phyloP scores from a whole-genome alignment of 1,140 invertebrate genomes.

The Dendrolimus punctatus region DNA sequence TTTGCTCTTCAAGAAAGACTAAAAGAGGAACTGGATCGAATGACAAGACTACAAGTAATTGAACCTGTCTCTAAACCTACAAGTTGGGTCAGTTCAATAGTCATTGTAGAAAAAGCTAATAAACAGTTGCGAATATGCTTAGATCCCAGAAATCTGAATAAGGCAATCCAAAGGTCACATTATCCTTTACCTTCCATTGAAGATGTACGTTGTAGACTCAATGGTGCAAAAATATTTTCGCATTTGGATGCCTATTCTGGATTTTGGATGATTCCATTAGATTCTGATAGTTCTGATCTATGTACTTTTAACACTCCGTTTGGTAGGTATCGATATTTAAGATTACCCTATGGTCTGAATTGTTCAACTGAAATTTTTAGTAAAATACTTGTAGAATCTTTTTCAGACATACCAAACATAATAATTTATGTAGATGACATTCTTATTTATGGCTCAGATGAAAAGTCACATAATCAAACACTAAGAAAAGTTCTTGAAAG shows the following conservation, averaged over 20 bases:
- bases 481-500: not conserved
- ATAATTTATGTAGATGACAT: not conserved
- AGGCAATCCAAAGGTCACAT: not conserved
- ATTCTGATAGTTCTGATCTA: not conserved
- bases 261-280: constrained; percentile 1
- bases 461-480: not conserved
- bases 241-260: constrained; percentile 1
- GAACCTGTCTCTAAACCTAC: constrained; percentile 1
- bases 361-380: not conserved
- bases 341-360: not conserved
- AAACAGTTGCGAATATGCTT: not conserved
- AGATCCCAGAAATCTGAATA: not conserved
- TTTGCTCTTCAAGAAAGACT: not conserved
- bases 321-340: not conserved
- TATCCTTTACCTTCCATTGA: constrained; percentile 1
- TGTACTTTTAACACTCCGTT: not conserved
- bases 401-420: not conserved
- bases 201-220: not conserved
- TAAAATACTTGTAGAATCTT: not conserved
- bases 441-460: not conserved
- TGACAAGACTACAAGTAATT: not conserved
- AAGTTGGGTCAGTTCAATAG: not conserved
- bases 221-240: not conserved
- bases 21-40: not conserved
- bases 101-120: constrained; percentile 1